These are phyloP conservation scores for Gnathonemus longibarbis DNA, from an alignment of 2,113 vertebrate genomes.

Conservation along the genomic window DNA sequence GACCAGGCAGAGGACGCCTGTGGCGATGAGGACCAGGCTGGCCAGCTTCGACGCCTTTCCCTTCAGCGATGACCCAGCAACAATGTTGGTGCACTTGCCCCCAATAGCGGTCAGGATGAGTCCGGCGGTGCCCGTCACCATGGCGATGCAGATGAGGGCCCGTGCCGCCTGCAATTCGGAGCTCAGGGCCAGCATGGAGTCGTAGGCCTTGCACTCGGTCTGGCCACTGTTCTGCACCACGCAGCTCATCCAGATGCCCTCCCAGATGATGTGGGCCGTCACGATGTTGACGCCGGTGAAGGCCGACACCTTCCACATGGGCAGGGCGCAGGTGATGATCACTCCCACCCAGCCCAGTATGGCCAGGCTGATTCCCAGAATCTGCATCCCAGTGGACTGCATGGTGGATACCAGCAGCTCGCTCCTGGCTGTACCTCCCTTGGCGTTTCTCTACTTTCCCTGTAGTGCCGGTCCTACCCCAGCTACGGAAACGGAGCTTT, in stretches of 20 bases:
- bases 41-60: constrained; percentile 17
- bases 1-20: constrained; percentile 34
- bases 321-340: constrained; percentile 32
- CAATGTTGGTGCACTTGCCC: constrained; percentile 42
- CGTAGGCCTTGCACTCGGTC: constrained; percentile 43
- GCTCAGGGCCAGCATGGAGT: constrained; percentile 39
- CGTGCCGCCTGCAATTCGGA: constrained; percentile 40
- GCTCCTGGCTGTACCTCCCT: neutral
- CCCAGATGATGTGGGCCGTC: constrained; percentile 41
- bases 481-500: neutral
- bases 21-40: constrained; percentile 31
- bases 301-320: constrained; percentile 43
- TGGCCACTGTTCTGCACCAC: constrained; percentile 43
- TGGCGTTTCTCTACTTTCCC: neutral
- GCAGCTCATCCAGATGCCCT: constrained; percentile 48
- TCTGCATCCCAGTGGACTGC: constrained; percentile 34
- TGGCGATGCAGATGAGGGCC: constrained; percentile 29
- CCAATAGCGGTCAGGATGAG: constrained; percentile 31
- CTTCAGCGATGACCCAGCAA: constrained; percentile 26
- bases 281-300: constrained; percentile 45
- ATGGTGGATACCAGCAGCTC: constrained; percentile 19
- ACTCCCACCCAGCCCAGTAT: constrained; percentile 38
- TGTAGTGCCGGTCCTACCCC: neutral
- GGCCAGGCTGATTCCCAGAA: constrained; percentile 35
- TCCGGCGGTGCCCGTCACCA: constrained; percentile 31